Conservation (phyloP, 2,797 vertebrate species). For the Ceyx erithaca region DNA sequence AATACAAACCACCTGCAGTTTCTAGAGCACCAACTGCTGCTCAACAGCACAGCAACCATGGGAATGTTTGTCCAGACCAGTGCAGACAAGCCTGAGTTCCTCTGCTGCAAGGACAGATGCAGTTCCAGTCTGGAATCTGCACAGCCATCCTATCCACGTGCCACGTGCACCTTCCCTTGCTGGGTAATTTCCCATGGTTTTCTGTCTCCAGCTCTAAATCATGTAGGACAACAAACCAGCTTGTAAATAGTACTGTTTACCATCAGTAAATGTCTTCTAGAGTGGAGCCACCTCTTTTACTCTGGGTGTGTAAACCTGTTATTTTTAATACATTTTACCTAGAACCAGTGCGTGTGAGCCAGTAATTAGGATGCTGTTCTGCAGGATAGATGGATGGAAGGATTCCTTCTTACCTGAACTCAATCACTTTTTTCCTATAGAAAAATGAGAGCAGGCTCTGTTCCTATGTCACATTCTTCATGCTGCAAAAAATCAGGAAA, state of each 20-base stretch:
- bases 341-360: neutral
- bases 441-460: neutral
- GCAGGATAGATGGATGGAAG: neutral
- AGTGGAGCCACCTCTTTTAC: neutral
- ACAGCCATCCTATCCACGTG: neutral
- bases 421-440: neutral
- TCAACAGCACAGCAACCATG: neutral
- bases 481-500: neutral
- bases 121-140: neutral
- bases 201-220: neutral
- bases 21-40: fast-evolving
- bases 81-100: neutral
- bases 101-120: neutral
- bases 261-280: neutral
- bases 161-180: neutral
- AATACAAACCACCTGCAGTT: neutral
- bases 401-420: neutral
- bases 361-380: neutral
- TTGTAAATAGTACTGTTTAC: neutral
- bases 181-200: neutral
- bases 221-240: neutral
- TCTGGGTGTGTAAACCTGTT: neutral
- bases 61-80: neutral
- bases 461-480: neutral
- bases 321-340: neutral